These are phyloP conservation scores for Hedychridium roseum DNA, from an alignment of 2,888 invertebrate species.

Conservation along the genomic window DNA sequence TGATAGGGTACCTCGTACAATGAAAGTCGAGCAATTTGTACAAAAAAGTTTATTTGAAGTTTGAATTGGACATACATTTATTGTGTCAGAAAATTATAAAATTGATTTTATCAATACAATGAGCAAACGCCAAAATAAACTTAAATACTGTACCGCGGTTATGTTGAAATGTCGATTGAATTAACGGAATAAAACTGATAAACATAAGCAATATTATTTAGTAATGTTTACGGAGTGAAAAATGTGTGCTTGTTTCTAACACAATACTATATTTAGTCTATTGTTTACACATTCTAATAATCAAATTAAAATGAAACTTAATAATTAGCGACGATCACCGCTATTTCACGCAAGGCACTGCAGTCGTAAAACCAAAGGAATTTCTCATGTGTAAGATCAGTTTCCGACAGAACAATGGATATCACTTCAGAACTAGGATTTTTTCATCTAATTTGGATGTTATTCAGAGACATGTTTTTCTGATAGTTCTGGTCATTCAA, in stretches of 20 bases:
- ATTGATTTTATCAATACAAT: too few relatives aligned
- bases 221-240: constrained; percentile 7
- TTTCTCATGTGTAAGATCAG: constrained; percentile 9
- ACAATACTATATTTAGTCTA: constrained; percentile 17
- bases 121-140: too few relatives aligned
- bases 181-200: constrained; percentile 1
- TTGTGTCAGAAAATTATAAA: too few relatives aligned
- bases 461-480: constrained; percentile 7
- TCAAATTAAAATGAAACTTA: constrained; percentile 21
- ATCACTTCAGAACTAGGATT: constrained; percentile 13
- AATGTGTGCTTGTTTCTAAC: constrained; percentile 6
- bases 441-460: constrained; percentile 19
- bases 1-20: too few relatives aligned
- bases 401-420: constrained; percentile 12
- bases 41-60: too few relatives aligned
- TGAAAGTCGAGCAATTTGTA: too few relatives aligned
- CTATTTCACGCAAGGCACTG: constrained; percentile 31
- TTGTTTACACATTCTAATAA: constrained; percentile 12
- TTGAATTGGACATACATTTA: too few relatives aligned
- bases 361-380: constrained; percentile 26
- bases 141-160: too few relatives aligned
- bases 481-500: constrained; percentile 2
- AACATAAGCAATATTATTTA: constrained; percentile 13
- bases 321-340: too few relatives aligned
- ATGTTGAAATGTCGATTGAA: neutral